Evolutionary conservation across 2,888 invertebrate species (phyloP), one percentile per base, ranked within the genome.

Genomic region (Catocala fraxini): DNA sequence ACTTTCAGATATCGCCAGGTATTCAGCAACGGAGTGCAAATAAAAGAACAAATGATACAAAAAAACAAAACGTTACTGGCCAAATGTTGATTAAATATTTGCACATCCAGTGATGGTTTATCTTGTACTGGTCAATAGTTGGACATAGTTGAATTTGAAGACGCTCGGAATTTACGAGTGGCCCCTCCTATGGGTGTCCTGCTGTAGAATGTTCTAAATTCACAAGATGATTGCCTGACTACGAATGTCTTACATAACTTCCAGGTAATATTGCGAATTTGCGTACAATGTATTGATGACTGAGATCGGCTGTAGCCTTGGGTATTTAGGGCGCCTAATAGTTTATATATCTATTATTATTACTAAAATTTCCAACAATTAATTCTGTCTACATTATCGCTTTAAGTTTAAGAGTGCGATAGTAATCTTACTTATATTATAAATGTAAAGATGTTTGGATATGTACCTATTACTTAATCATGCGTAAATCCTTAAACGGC

Each of bases 131-230:
- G 84, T 87, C 92, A 90, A 92, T 92, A 93, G 91, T 93, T 92
- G 84, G 88, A 90, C 91, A 93, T 92, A 93, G 93, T 93, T 93
- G 92, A 91, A 92, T 92, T 91, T 92, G 92, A 92, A 93, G 93
- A 92, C 85, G 92, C 87, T 85, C 69, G 89, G 89, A 92, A 93
- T 93, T 92, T 90, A 92, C 91, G 92, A 93, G 92, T 91, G 82
- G 85, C 84, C 82, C 83, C 85, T 84, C 89, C 91, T 87, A 90
- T 90, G 91, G 92, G 91, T 86, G 90, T 84, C 81, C 83, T 79
- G 82, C 83, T 82, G 85, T 87, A 85, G 88, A 87, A 86, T 89
- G 87, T 87, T 89, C 87, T 81, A 81, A 84, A 88, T 87, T 89
- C 80, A 76, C 81, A 83, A 82, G 84, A 84, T 82, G 84, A 90